Evolutionary conservation across 2,888 invertebrate genomes (phyloP).

Genomic region (Blastobasis lacticolella): DNA sequence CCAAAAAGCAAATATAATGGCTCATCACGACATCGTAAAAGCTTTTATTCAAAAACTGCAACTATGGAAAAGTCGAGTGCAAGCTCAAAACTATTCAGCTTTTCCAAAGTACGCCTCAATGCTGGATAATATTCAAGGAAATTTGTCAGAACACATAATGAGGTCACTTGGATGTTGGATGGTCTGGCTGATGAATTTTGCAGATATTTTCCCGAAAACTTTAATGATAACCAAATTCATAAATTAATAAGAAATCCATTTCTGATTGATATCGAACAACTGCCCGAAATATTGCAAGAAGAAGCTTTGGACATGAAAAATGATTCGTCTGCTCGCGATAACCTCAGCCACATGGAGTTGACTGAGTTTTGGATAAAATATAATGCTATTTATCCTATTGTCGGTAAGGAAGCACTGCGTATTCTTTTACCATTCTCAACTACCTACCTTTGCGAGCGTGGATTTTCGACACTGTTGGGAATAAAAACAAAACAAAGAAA

Average conservation of each 20-base stretch:
- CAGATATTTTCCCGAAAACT: slow-evolving; percentile 1
- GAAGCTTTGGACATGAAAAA: background rate
- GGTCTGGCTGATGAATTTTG: slow-evolving; percentile 1
- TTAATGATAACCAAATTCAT: background rate
- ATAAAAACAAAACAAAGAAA: no score
- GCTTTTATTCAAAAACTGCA: slow-evolving; percentile 6
- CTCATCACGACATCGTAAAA: slow-evolving; percentile 3
- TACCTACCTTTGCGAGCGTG: slow-evolving; percentile 1
- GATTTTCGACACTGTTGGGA: background rate
- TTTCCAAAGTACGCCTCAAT: slow-evolving; percentile 1
- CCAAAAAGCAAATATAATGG: slow-evolving; percentile 2
- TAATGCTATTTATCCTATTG: slow-evolving; percentile 2
- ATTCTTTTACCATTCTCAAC: slow-evolving; percentile 3
- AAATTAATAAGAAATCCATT: slow-evolving; percentile 1
- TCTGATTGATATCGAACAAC: slow-evolving; percentile 1
- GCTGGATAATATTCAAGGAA: slow-evolving; percentile 1
- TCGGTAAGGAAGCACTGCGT: slow-evolving; percentile 1
- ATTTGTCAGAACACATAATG: background rate
- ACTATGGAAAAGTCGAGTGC: slow-evolving; percentile 4
- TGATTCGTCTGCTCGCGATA: background rate
- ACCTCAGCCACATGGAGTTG: background rate
- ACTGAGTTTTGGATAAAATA: slow-evolving; percentile 1
- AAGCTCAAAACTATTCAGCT: slow-evolving; percentile 3
- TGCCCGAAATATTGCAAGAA: background rate
- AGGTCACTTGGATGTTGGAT: background rate